These are phyloP conservation scores for Trididemnum clinides DNA, from an alignment of 23 tunicate species.

Conservation along the genomic window DNA sequence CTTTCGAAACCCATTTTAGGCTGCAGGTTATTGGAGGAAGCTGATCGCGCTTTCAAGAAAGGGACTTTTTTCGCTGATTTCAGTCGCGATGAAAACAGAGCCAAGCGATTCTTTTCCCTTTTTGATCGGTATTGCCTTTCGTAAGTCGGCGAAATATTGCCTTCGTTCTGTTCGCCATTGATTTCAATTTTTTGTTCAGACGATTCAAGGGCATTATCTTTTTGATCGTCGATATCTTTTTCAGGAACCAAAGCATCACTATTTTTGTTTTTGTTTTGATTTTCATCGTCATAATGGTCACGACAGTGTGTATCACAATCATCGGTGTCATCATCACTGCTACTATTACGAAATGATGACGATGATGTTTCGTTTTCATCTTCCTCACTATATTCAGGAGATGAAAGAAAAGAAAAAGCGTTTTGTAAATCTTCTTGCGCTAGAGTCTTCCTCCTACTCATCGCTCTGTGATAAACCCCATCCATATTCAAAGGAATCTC, in stretches of 20 bases:
- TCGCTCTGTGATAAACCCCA: slow-evolving; percentile 51
- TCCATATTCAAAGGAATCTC: background rate
- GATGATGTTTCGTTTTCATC: background rate
- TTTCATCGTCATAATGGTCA: no score
- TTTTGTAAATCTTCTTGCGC: background rate
- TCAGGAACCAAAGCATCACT: background rate
- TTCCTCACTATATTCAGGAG: background rate
- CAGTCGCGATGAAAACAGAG: background rate
- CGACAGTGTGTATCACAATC: background rate
- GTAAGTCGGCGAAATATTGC: background rate
- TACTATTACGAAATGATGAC: background rate
- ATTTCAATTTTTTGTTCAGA: no score
- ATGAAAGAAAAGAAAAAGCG: background rate
- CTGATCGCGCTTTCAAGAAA: background rate
- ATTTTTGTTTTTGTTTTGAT: no score
- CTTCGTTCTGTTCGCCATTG: background rate
- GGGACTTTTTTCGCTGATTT: background rate
- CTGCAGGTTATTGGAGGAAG: background rate
- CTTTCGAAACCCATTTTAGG: background rate
- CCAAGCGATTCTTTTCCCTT: background rate
- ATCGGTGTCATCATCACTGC: background rate
- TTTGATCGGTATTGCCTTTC: background rate
- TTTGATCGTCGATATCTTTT: background rate
- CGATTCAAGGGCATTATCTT: background rate
- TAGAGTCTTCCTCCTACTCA: slow-evolving; percentile 67